Conservation (phyloP, 2,113 vertebrate species). For the Antigone vipio region DNA sequence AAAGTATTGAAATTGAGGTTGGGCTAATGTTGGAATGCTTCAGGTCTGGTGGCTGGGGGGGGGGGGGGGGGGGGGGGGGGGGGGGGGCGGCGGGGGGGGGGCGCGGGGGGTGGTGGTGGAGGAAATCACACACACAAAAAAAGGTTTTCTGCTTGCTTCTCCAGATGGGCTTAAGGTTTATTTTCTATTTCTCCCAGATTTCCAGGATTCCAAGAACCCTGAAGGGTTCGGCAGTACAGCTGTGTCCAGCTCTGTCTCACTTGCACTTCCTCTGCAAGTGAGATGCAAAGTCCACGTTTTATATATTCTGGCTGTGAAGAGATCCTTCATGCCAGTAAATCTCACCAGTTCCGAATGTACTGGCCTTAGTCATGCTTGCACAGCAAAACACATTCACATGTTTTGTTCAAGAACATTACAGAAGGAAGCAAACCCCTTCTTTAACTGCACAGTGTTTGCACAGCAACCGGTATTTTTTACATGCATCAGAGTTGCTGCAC, state of each 20-base stretch:
- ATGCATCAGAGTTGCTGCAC: not conserved
- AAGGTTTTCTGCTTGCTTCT: not conserved
- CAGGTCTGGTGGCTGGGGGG: not conserved
- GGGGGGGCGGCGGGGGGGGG: too few species aligned
- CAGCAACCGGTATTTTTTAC: not conserved
- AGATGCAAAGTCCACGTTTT: not conserved
- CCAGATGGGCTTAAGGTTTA: not conserved
- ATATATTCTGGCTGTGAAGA: not conserved
- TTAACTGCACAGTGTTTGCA: not conserved
- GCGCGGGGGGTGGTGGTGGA: too few species aligned
- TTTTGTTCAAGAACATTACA: not conserved
- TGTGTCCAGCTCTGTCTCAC: not conserved
- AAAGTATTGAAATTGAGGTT: not conserved
- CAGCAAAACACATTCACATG: not conserved
- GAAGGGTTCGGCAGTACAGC: not conserved
- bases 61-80: too few species aligned
- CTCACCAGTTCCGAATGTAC: not conserved
- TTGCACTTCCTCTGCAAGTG: not conserved
- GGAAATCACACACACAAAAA: not conserved
- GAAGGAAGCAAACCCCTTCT: not conserved
- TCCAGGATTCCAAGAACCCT: not conserved
- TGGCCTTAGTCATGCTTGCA: not conserved
- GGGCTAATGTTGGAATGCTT: not conserved
- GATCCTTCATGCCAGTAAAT: not conserved
- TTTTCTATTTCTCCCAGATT: not conserved